Evolutionary conservation across 2,113 vertebrate genomes (phyloP).

Genomic region (Periophthalmodon schlosseri): DNA sequence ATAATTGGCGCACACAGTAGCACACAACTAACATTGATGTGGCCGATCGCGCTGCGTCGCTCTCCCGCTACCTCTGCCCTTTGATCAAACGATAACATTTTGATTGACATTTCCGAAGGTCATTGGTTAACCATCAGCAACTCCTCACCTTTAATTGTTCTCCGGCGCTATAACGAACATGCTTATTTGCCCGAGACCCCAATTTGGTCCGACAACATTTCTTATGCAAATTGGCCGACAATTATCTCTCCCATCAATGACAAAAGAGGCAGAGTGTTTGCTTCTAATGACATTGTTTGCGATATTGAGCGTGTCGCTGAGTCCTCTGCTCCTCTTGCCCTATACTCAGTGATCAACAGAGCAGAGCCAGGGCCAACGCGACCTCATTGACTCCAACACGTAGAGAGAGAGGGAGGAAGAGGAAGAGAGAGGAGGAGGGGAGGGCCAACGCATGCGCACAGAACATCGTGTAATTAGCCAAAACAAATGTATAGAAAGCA

Average conservation of each 20-base stretch:
- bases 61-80: conserved; percentile 31
- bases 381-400: conserved; percentile 4
- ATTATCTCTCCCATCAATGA: conserved; percentile 72
- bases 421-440: not conserved
- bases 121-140: conserved; percentile 65
- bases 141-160: conserved; percentile 69
- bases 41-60: conserved; percentile 1
- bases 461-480: not conserved
- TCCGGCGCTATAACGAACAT: conserved; percentile 50
- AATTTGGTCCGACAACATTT: conserved; percentile 61
- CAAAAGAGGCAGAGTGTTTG: conserved; percentile 64
- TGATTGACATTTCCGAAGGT: conserved; percentile 75
- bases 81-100: conserved; percentile 64
- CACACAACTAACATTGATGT: conserved; percentile 13
- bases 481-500: not conserved
- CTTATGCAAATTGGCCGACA: conserved; percentile 72
- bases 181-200: conserved; percentile 65
- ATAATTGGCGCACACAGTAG: not conserved
- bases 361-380: conserved; percentile 26
- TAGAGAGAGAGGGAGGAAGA: not conserved
- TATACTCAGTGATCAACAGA: conserved; percentile 12
- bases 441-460: not conserved
- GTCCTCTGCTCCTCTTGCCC: conserved; percentile 26
- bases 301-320: conserved; percentile 65
- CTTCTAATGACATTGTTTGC: conserved; percentile 66